Conservation (phyloP, 1,140 invertebrate genomes). For the Drosophila rufa region DNA sequence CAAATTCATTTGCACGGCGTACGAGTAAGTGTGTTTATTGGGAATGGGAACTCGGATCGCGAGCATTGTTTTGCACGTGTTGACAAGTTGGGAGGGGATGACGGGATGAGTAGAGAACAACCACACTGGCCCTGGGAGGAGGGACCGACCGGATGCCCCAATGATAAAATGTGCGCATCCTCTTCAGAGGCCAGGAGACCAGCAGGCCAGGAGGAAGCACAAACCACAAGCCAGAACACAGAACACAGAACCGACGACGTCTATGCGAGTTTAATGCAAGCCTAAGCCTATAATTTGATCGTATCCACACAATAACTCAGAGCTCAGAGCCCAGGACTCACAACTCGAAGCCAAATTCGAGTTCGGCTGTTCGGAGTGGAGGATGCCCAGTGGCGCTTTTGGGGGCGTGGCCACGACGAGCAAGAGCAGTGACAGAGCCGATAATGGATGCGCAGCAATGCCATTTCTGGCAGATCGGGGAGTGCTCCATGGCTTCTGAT, state of each 20-base stretch:
- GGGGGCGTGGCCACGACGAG: constrained; percentile 37
- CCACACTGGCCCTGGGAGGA: constrained; percentile 2
- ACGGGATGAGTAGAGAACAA: too few species aligned
- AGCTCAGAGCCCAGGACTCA: neutral
- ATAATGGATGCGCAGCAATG: constrained; percentile 82
- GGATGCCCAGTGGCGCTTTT: constrained; percentile 72
- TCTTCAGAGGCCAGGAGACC: constrained; percentile 17
- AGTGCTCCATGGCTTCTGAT: constrained; percentile 77
- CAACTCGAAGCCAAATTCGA: neutral
- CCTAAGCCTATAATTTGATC: constrained; percentile 82
- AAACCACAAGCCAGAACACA: constrained; percentile 3
- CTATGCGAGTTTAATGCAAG: constrained; percentile 79
- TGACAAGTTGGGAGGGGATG: constrained; percentile 42
- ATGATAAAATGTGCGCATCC: constrained; percentile 54
- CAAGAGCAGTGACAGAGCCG: constrained; percentile 71
- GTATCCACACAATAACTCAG: constrained; percentile 82
- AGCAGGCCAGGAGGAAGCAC: neutral
- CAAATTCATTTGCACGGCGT: constrained; percentile 53
- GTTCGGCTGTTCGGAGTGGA: constrained; percentile 37
- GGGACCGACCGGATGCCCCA: constrained; percentile 41
- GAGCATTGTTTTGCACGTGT: constrained; percentile 61
- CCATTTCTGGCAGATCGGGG: constrained; percentile 80
- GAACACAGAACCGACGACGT: constrained; percentile 32
- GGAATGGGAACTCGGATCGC: constrained; percentile 25
- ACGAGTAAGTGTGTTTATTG: neutral